Evolutionary conservation across 2,888 invertebrate genomes (phyloP), one percentile per base, ranked within the genome.

Genomic region (Cistogaster globosa): DNA sequence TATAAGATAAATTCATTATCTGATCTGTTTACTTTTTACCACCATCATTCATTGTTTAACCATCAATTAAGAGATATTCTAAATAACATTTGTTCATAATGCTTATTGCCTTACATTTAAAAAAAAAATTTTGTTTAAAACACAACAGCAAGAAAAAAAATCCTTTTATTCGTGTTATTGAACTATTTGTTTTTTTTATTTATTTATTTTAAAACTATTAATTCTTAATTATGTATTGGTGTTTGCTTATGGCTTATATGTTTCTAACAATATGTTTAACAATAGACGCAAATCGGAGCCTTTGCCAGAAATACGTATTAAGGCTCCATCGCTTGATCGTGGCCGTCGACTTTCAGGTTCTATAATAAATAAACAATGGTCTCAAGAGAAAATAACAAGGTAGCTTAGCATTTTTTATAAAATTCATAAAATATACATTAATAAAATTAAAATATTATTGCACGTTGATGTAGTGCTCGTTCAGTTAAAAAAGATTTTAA

Each of bases 241-340:
- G 74, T 67, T 68, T 76, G 84, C 74, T 84, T 74, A 74, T 82
- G 76, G 74, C 79, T 79, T 83, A 75, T 82, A 71, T 78, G 58
- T 72, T 82, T 58, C 62, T 74, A 68, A 83, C 20, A 77, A 62
- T 22, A 69, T 51, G n/a, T 77, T 65, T 38, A 82, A 74, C 38
- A 68, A 75, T 87, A 91, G 94, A 94, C 95, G 92, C 94, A 96
- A 94, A 94, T 95, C 93, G 86, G 90, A 90, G 84, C 90, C 91
- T 87, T 89, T 90, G 87, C 96, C 96, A 88, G 96, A 96, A 94
- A 96, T 97, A 91, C 95, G 96, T 91, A 96, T 97, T 90, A 94
- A 96, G 94, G 96, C 96, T 92, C 96, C 96, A 89, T 96, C 96
- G 93, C 94, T 96, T 94, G 96, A 96, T 94, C 94, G 95, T 90